phyloP scores from a whole-genome alignment of 2,797 vertebrate species.

The Sternotherus odoratus region DNA sequence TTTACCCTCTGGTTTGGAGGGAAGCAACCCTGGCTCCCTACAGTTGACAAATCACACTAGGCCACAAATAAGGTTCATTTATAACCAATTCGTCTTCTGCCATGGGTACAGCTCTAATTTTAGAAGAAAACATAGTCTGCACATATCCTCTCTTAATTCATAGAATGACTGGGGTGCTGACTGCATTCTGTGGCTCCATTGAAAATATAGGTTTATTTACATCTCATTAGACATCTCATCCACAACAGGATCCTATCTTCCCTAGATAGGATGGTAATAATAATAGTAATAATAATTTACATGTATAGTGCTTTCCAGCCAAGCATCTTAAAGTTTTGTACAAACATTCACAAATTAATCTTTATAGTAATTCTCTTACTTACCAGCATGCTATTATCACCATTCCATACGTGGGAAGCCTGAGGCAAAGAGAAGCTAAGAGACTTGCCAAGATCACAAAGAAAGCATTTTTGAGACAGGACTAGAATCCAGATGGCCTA shows the following conservation, averaged over 20 bases:
- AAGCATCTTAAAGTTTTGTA: neutral
- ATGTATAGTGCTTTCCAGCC: neutral
- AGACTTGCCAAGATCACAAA: neutral
- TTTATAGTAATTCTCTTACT: too few relatives aligned
- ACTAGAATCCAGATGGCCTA: neutral
- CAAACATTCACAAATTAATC: neutral
- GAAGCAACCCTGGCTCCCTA: too few relatives aligned
- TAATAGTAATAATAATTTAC: neutral
- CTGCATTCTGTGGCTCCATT: neutral
- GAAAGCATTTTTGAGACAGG: neutral
- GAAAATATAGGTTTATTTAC: neutral
- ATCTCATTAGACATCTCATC: neutral
- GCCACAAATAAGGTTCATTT: neutral
- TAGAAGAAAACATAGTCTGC: slow-evolving; percentile 29
- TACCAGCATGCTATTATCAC: too few relatives aligned
- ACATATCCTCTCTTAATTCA: slow-evolving; percentile 2
- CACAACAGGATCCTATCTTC: neutral
- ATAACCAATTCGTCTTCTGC: neutral
- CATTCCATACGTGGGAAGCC: neutral
- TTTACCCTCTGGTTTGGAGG: too few relatives aligned
- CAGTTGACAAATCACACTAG: neutral
- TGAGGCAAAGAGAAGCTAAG: neutral
- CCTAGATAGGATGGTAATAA: neutral
- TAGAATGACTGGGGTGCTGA: neutral
- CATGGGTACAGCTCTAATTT: neutral